These are phyloP conservation scores for Drosophila asahinai DNA, from an alignment of 1,140 invertebrate genomes.

Conservation along the genomic window DNA sequence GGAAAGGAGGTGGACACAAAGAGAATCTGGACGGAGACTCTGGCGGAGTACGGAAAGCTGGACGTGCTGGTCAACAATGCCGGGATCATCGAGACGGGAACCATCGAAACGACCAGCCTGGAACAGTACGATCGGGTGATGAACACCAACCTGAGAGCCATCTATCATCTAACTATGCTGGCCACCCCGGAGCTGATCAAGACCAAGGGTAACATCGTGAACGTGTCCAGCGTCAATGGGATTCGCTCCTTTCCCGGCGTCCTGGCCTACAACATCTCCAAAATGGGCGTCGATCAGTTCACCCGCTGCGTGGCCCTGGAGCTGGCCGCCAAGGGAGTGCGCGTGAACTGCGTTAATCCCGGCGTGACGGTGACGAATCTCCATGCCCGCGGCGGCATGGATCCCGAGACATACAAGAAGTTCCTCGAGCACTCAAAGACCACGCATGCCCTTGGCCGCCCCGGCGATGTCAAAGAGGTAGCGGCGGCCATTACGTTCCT, in stretches of 20 bases:
- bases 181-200: conserved; percentile 93
- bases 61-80: conserved; percentile 95
- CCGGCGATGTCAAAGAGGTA: conserved; percentile 91
- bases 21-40: conserved; percentile 89
- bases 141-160: conserved; percentile 93
- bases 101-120: conserved; percentile 93
- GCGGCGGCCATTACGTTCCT: conserved; percentile 93
- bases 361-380: conserved; percentile 92
- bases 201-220: conserved; percentile 94
- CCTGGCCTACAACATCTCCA: conserved; percentile 94
- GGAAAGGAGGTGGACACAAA: conserved; percentile 91
- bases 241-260: conserved; percentile 91
- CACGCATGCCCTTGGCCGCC: conserved; percentile 93
- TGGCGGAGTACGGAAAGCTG: conserved; percentile 90
- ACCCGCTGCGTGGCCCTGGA: conserved; percentile 93
- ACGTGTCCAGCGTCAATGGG: conserved; percentile 96
- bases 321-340: conserved; percentile 91
- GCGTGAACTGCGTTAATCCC: conserved; percentile 95
- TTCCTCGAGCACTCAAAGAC: conserved; percentile 91
- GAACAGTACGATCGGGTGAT: conserved; percentile 94
- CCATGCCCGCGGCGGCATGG: conserved; percentile 91
- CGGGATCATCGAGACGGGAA: conserved; percentile 92
- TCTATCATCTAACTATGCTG: conserved; percentile 94
- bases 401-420: conserved; percentile 89
- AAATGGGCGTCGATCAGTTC: conserved; percentile 95